Evolutionary conservation across 2,797 vertebrate genomes (phyloP).

Genomic region (Lates japonicus): DNA sequence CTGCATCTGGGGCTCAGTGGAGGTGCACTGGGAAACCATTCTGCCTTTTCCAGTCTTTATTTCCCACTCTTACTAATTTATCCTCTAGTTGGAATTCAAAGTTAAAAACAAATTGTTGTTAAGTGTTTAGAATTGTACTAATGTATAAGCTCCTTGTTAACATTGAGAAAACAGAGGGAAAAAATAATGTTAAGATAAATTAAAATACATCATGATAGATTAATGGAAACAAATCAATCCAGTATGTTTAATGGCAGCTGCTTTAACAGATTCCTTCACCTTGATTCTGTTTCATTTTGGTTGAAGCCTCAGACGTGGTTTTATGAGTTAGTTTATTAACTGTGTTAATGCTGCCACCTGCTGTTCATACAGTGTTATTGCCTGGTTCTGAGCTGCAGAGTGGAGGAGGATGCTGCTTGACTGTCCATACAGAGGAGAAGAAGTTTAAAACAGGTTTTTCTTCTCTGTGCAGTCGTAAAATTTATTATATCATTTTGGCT

Average conservation of each 20-base stretch:
- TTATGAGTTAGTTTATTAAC: not conserved
- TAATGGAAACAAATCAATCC: too few relatives aligned
- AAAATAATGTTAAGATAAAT: not conserved
- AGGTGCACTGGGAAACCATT: not conserved
- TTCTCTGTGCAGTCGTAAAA: too few relatives aligned
- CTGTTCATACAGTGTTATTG: accelerated
- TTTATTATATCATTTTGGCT: too few relatives aligned
- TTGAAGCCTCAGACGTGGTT: too few relatives aligned
- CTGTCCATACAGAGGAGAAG: too few relatives aligned
- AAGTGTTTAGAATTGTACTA: too few relatives aligned
- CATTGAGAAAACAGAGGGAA: not conserved
- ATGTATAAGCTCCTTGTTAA: not conserved
- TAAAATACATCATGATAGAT: not conserved
- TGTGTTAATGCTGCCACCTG: conserved; percentile 46
- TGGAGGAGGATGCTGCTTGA: too few relatives aligned
- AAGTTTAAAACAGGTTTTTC: too few relatives aligned
- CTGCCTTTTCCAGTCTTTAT: not conserved
- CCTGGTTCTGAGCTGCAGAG: too few relatives aligned
- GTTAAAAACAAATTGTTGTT: too few relatives aligned
- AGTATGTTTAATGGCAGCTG: not conserved
- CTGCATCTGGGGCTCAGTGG: conserved; percentile 29
- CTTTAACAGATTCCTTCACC: not conserved
- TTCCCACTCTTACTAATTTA: not conserved
- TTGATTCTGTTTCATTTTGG: not conserved
- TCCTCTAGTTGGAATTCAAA: not conserved